phyloP scores from a whole-genome alignment of 2,113 vertebrate species.

The Trichomycterus rosablanca region DNA sequence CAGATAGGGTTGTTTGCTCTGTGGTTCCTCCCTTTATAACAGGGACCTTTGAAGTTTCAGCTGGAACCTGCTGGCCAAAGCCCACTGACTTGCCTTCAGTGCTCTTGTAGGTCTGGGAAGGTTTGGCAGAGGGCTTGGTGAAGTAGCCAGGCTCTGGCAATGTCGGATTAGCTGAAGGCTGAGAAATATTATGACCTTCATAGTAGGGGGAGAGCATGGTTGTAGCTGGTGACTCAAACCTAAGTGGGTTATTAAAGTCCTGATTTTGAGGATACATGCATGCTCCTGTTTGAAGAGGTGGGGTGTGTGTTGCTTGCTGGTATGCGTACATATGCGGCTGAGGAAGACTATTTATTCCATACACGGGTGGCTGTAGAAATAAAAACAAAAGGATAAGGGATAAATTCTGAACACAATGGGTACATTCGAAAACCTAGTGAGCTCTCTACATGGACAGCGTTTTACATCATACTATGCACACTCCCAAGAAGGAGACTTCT shows the following conservation, averaged over 20 bases:
- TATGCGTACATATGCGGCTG: conserved; percentile 90
- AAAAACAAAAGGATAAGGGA: background rate
- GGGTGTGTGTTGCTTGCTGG: conserved; percentile 85
- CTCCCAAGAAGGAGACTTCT: too few species aligned
- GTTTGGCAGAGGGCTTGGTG: conserved; percentile 75
- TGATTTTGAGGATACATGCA: conserved; percentile 91
- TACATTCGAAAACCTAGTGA: too few species aligned
- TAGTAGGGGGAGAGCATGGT: conserved; percentile 83
- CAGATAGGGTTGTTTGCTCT: conserved; percentile 67
- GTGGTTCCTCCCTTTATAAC: conserved; percentile 57
- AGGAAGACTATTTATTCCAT: conserved; percentile 84
- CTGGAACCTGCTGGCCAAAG: conserved; percentile 71
- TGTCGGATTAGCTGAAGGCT: conserved; percentile 79
- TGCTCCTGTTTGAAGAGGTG: conserved; percentile 80
- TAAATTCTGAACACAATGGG: too few species aligned
- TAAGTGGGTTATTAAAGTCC: conserved; percentile 77
- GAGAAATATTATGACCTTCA: conserved; percentile 81
- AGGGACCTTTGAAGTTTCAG: conserved; percentile 74
- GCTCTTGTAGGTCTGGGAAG: conserved; percentile 68
- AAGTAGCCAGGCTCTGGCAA: conserved; percentile 95
- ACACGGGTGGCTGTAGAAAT: conserved; percentile 77
- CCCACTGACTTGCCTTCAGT: conserved; percentile 73
- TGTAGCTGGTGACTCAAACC: conserved; percentile 85
- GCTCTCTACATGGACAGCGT: too few species aligned
- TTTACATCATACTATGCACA: too few species aligned